phyloP scores from a whole-genome alignment of 2,888 invertebrate species.

The Ganaspis brasiliensis region DNA sequence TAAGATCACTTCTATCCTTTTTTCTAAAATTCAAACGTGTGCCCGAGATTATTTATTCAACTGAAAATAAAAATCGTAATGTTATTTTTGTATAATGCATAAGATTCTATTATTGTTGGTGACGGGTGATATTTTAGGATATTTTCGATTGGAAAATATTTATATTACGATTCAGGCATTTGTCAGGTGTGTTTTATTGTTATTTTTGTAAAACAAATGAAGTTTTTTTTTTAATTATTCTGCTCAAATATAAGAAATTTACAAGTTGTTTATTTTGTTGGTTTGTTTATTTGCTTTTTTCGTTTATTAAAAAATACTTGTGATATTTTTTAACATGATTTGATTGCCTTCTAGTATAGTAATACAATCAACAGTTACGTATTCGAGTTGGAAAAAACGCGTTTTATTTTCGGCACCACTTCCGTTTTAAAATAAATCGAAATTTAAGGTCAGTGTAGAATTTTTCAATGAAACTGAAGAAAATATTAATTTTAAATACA shows the following conservation, averaged over 20 bases:
- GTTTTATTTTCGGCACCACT: conserved; percentile 22
- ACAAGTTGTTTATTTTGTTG: too few species aligned
- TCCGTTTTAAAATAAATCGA: conserved; percentile 32
- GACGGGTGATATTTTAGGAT: conserved; percentile 8
- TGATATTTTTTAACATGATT: background rate
- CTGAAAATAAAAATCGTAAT: background rate
- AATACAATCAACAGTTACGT: conserved; percentile 22
- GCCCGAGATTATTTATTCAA: background rate
- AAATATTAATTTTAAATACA: conserved; percentile 1
- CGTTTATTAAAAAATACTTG: background rate
- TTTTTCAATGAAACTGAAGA: background rate
- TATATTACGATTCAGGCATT: background rate
- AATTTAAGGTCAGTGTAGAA: background rate
- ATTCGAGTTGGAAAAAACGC: background rate
- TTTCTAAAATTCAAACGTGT: background rate
- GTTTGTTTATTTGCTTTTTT: too few species aligned
- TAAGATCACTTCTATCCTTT: background rate
- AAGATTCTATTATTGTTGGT: conserved; percentile 12
- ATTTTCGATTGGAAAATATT: background rate
- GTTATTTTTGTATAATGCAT: conserved; percentile 15
- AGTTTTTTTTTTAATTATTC: too few species aligned
- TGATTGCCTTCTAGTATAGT: conserved; percentile 6
- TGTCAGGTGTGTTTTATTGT: too few species aligned
- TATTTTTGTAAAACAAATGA: too few species aligned
- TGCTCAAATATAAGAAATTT: too few species aligned